These are phyloP conservation scores for Blastomussa wellsi DNA, from an alignment of 92 coral and sea anemone genomes.

Conservation along the genomic window DNA sequence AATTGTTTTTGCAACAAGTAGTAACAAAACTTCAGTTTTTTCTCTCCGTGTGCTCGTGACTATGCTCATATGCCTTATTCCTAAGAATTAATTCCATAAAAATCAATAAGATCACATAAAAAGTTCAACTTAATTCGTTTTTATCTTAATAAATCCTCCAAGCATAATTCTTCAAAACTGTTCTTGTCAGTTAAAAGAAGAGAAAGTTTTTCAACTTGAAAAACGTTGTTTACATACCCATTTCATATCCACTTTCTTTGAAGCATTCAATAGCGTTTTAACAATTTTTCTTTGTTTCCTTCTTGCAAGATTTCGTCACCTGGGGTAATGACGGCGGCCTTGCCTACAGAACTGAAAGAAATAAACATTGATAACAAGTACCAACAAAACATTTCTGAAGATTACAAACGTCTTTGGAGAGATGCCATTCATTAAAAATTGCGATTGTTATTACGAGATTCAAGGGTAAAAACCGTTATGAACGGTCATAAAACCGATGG, in stretches of 20 bases:
- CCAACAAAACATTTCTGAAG: conserved; percentile 12
- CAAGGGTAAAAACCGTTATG: not conserved
- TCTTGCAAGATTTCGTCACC: not conserved
- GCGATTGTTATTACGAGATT: not conserved
- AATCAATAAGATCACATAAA: not conserved
- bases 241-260: not conserved
- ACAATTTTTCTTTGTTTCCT: not conserved
- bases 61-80: not conserved
- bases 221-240: not conserved
- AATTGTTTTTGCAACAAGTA: not conserved
- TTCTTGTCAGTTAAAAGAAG: not conserved
- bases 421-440: not conserved
- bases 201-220: not conserved
- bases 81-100: not conserved
- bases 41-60: not conserved
- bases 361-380: conserved; percentile 15
- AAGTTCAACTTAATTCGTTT: not conserved
- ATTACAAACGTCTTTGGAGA: conserved; percentile 24
- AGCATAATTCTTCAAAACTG: not conserved
- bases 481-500: not conserved
- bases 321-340: not conserved
- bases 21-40: not conserved
- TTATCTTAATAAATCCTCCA: not conserved
- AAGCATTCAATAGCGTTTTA: not conserved
- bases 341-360: conserved; percentile 15